Evolutionary conservation across 2,888 invertebrate species (phyloP).

Genomic region (Lymantria monacha): DNA sequence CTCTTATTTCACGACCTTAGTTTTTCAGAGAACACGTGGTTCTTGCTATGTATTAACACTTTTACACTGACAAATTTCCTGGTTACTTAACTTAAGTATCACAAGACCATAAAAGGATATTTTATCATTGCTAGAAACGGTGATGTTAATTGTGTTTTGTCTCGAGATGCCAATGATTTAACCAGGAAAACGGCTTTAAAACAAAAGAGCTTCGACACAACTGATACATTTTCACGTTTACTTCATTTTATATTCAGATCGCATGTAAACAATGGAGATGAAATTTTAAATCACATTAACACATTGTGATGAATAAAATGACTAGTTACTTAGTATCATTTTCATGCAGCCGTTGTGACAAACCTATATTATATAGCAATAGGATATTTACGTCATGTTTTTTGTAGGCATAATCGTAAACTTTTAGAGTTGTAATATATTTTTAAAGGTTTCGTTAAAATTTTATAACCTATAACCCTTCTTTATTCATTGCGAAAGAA

Average conservation of each 20-base stretch:
- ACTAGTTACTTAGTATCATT: not conserved
- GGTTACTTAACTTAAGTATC: slow-evolving; percentile 20
- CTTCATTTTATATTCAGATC: slow-evolving; percentile 47
- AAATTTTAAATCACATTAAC: slow-evolving; percentile 29
- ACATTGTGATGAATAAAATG: slow-evolving; percentile 34
- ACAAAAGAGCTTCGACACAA: slow-evolving; percentile 35
- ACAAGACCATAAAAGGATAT: slow-evolving; percentile 34
- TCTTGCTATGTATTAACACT: slow-evolving; percentile 6
- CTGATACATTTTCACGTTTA: slow-evolving; percentile 45
- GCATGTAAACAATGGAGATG: slow-evolving; percentile 54
- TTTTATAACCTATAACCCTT: too few species aligned
- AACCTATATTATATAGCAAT: too few species aligned
- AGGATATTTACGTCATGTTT: too few species aligned
- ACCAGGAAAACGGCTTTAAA: slow-evolving; percentile 37
- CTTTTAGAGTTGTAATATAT: too few species aligned
- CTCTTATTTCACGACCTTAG: slow-evolving; percentile 45
- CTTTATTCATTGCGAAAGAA: too few species aligned
- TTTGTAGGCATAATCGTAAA: too few species aligned
- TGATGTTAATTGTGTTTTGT: slow-evolving; percentile 40
- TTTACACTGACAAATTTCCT: slow-evolving; percentile 23
- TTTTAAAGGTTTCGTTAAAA: too few species aligned
- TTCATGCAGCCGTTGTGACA: too few species aligned
- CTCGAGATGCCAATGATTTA: slow-evolving; percentile 33
- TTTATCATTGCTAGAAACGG: slow-evolving; percentile 48
- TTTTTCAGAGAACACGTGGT: slow-evolving; percentile 49